Evolutionary conservation across 2,888 invertebrate species (phyloP).

Genomic region (Agrochola lota): DNA sequence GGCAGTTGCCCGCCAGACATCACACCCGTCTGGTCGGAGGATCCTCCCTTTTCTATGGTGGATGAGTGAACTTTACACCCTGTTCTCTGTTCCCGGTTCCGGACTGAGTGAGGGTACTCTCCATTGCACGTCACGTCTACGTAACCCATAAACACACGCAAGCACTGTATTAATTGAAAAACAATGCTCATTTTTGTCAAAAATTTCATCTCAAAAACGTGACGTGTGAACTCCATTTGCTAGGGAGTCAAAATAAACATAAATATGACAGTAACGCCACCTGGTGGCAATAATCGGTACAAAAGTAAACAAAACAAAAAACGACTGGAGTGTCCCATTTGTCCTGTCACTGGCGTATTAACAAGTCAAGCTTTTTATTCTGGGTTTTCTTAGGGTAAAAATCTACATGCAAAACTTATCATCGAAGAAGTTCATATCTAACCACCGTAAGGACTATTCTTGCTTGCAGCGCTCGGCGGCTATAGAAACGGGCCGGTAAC

Average conservation of each 20-base stretch:
- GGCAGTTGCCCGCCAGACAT: too few relatives aligned
- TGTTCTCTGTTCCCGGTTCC: too few relatives aligned
- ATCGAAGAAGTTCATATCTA: too few relatives aligned
- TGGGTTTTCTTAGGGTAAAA: background rate
- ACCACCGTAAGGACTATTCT: too few relatives aligned
- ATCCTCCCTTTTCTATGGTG: too few relatives aligned
- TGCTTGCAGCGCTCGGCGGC: too few relatives aligned
- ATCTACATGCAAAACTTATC: too few relatives aligned
- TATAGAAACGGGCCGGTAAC: too few relatives aligned
- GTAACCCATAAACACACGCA: background rate
- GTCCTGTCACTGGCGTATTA: background rate
- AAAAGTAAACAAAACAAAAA: constrained; percentile 14
- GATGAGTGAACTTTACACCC: too few relatives aligned
- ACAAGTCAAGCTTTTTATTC: background rate
- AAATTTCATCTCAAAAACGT: background rate
- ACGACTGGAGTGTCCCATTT: background rate
- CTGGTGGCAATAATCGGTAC: constrained; percentile 14
- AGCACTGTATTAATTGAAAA: background rate
- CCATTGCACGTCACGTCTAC: too few relatives aligned
- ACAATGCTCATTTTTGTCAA: background rate
- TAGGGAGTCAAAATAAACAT: constrained; percentile 26
- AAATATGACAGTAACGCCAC: constrained; percentile 2
- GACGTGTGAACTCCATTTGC: constrained; percentile 6
- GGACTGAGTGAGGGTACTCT: background rate
- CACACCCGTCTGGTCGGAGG: too few relatives aligned